phyloP scores from a whole-genome alignment of 2,797 vertebrate species.

The Rachycentron canadum region DNA sequence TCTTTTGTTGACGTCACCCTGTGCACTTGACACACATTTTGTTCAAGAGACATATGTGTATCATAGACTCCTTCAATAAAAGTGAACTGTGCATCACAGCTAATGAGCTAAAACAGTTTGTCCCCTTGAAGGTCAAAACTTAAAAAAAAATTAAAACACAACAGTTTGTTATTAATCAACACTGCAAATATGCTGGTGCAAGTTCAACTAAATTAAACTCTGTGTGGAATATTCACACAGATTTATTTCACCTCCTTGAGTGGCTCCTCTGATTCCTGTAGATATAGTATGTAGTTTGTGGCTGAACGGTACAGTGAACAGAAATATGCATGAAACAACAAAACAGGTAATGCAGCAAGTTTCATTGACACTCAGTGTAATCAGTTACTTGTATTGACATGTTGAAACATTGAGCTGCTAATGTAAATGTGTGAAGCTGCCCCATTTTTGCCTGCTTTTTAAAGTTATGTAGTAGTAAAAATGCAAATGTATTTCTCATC shows the following conservation, averaged over 20 bases:
- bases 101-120: neutral
- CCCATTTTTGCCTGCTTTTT: neutral
- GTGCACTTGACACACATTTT: too few relatives aligned
- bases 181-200: neutral
- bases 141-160: too few relatives aligned
- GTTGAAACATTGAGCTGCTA: slow-evolving; percentile 6
- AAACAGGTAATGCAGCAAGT: neutral
- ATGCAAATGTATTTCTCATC: slow-evolving; percentile 19
- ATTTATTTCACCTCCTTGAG: neutral
- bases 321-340: neutral
- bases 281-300: neutral
- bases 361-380: neutral
- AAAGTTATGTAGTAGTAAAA: slow-evolving; percentile 1
- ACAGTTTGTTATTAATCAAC: neutral
- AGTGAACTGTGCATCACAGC: neutral
- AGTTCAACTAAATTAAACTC: neutral
- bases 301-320: neutral
- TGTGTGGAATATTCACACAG: neutral
- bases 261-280: neutral
- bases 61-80: too few relatives aligned
- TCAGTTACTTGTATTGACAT: slow-evolving; percentile 2
- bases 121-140: neutral
- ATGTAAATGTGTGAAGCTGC: neutral
- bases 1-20: neutral
- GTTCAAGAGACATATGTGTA: too few relatives aligned